These are phyloP conservation scores for Chionomys nivalis DNA, from an alignment of 2,113 vertebrate genomes.

Conservation along the genomic window DNA sequence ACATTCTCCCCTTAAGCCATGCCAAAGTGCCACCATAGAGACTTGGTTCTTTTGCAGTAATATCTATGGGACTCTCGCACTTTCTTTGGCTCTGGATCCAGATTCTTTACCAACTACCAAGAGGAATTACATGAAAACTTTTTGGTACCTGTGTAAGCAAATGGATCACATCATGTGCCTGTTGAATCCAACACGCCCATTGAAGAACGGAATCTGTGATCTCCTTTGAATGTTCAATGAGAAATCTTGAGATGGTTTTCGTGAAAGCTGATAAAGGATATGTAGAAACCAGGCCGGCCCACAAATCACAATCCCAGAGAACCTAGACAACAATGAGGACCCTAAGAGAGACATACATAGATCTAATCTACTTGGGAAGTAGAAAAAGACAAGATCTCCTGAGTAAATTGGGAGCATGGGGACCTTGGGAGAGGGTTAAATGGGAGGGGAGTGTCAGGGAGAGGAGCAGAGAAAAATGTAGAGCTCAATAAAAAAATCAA, in stretches of 20 bases:
- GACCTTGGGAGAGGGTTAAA: too few species aligned
- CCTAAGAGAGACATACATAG: too few species aligned
- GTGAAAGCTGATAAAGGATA: background rate
- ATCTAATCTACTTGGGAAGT: too few species aligned
- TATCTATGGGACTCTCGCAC: background rate
- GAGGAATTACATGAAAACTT: background rate
- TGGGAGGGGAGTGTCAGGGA: too few species aligned
- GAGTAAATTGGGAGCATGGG: too few species aligned
- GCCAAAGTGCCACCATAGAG: background rate
- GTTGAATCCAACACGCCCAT: background rate
- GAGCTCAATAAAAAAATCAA: too few species aligned
- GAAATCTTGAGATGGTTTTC: background rate
- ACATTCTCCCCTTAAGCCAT: background rate
- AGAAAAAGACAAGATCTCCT: too few species aligned
- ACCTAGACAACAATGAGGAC: too few species aligned
- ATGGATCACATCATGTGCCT: background rate
- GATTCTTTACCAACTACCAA: background rate
- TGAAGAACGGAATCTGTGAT: background rate
- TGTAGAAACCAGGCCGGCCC: accelerated
- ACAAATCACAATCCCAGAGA: too few species aligned
- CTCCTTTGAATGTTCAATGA: background rate
- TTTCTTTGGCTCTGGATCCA: background rate
- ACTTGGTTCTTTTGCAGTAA: background rate
- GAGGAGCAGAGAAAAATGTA: too few species aligned
- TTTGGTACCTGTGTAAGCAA: background rate